Evolutionary conservation across 2,888 invertebrate species (phyloP).

Genomic region (Tryphoninae sp.): DNA sequence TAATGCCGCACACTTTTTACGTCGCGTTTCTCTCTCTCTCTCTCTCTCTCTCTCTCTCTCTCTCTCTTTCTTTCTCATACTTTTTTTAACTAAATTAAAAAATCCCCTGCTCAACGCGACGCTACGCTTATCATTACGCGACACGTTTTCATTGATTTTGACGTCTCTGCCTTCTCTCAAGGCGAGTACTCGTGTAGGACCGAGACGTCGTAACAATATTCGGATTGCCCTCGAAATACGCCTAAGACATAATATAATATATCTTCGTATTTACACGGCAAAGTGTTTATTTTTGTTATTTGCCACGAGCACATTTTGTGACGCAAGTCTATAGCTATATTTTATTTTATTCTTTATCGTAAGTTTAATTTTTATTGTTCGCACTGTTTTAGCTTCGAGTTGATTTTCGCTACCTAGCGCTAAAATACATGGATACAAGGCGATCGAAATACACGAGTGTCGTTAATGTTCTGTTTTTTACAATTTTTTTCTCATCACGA

Average conservation of each 20-base stretch:
- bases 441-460: constrained; percentile 24
- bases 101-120: neutral
- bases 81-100: neutral
- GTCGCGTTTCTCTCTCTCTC: neutral
- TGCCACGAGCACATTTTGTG: too few species aligned
- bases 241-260: too few species aligned
- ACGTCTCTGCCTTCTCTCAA: neutral
- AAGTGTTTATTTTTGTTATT: too few species aligned
- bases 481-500: neutral
- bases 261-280: too few species aligned
- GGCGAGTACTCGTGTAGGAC: neutral
- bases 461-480: neutral
- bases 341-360: neutral
- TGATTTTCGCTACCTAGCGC: neutral
- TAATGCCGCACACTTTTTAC: neutral
- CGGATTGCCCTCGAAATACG: neutral
- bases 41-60: neutral
- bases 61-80: neutral
- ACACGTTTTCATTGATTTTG: constrained; percentile 12
- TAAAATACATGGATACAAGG: neutral
- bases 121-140: constrained; percentile 5
- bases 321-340: neutral
- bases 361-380: neutral
- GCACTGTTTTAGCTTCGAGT: neutral
- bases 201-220: neutral